A percentile compares a stretch with the other conserved stretches of the same genome.
These are phyloP conservation scores for Paratrypauchen microcephalus DNA, from an alignment of 2,797 vertebrate species.

Conservation along the genomic window DNA sequence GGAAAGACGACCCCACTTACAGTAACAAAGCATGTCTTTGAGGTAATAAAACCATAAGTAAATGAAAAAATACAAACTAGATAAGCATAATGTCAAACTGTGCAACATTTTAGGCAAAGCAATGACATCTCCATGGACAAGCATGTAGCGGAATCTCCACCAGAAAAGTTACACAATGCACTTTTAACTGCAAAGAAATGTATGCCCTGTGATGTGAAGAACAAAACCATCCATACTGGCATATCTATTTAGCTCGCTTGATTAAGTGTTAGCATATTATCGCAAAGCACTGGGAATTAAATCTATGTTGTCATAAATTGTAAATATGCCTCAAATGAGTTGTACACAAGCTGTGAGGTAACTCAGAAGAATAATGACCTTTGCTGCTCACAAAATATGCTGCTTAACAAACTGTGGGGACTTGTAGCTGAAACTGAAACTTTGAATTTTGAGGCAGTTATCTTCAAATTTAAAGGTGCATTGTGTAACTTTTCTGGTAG, in stretches of 20 bases:
- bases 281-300: conserved; percentile 27
- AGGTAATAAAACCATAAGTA: no score
- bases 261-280: conserved; percentile 23
- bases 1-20: no score
- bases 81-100: no score
- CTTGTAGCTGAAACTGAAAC: background rate
- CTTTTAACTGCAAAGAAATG: conserved; percentile 21
- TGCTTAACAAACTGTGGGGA: background rate
- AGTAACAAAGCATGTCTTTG: no score
- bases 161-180: background rate
- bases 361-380: background rate
- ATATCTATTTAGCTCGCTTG: conserved; percentile 27
- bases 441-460: background rate
- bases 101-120: no score
- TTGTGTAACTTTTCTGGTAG: no score
- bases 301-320: conserved; percentile 19
- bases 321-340: background rate
- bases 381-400: background rate
- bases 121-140: no score
- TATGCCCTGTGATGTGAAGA: conserved; percentile 30
- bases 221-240: conserved; percentile 35
- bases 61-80: no score
- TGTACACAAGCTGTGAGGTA: background rate
- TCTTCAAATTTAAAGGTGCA: background rate
- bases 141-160: no score